Percentiles rank a stretch among this genome's conserved stretches.
These are phyloP conservation scores for Cecidostiba fungosa DNA, from an alignment of 2,888 invertebrate species.

Conservation along the genomic window DNA sequence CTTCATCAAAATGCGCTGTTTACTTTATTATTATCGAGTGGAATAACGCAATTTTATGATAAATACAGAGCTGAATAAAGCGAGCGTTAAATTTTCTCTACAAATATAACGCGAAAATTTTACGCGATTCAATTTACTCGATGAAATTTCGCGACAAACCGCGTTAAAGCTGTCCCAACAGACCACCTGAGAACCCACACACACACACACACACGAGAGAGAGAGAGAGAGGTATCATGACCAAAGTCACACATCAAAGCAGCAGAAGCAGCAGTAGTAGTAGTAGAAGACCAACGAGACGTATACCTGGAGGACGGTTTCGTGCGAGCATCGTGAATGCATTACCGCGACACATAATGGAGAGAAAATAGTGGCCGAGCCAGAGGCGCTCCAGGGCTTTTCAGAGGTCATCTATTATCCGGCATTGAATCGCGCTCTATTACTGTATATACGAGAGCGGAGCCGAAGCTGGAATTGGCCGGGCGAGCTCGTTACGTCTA, in stretches of 20 bases:
- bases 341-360: slow-evolving; percentile 70
- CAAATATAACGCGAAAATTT: too few relatives aligned
- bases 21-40: background rate
- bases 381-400: slow-evolving; percentile 35
- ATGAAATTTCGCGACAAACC: too few relatives aligned
- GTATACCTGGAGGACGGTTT: background rate
- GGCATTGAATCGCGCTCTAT: slow-evolving; percentile 21
- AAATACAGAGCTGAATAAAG: too few relatives aligned
- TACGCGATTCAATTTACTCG: too few relatives aligned
- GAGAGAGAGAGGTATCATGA: background rate
- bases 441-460: background rate
- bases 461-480: background rate
- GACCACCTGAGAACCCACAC: too few relatives aligned
- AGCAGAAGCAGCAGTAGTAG: background rate
- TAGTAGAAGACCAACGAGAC: background rate
- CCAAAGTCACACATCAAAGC: background rate
- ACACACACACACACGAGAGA: too few relatives aligned
- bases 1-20: background rate
- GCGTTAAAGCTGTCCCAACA: background rate
- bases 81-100: too few relatives aligned
- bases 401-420: slow-evolving; percentile 68
- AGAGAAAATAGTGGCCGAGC: slow-evolving; percentile 69
- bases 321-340: slow-evolving; percentile 59
- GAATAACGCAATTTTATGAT: too few relatives aligned
- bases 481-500: slow-evolving; percentile 17